These are phyloP conservation scores for Sarotherodon lohbergeri DNA, from an alignment of 2,113 vertebrate genomes.

Conservation along the genomic window DNA sequence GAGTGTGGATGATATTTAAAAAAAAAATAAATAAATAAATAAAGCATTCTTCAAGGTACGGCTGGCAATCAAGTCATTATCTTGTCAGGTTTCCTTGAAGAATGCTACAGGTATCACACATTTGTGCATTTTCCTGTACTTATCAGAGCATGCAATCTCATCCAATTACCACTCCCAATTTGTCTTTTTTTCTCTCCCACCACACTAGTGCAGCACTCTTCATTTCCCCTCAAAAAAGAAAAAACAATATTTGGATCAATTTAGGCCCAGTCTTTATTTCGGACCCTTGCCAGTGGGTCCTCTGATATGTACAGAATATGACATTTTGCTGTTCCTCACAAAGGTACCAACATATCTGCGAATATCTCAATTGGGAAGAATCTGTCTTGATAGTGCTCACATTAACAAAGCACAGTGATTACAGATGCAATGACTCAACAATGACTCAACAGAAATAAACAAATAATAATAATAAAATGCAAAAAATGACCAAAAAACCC, in stretches of 20 bases:
- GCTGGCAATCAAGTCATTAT: constrained; percentile 58
- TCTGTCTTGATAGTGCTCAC: constrained; percentile 6
- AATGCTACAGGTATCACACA: constrained; percentile 68
- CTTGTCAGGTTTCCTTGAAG: constrained; percentile 77
- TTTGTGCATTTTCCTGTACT: constrained; percentile 69
- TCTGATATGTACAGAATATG: constrained; percentile 72
- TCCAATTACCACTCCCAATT: constrained; percentile 68
- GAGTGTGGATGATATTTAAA: constrained; percentile 25
- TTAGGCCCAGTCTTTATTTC: constrained; percentile 58
- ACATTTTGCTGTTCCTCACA: constrained; percentile 19
- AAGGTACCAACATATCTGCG: constrained; percentile 2
- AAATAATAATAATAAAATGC: not conserved
- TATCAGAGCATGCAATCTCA: constrained; percentile 73
- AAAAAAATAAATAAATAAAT: not conserved
- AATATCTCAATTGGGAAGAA: not conserved
- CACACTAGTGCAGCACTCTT: constrained; percentile 75
- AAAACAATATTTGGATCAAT: constrained; percentile 60
- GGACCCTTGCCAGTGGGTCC: constrained; percentile 64
- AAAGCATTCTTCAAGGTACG: constrained; percentile 76
- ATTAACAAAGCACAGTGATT: constrained; percentile 20
- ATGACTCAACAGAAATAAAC: constrained; percentile 11
- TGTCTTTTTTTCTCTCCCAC: constrained; percentile 68
- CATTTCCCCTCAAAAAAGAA: constrained; percentile 27
- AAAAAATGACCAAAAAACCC: not conserved
- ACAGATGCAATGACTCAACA: constrained; percentile 30